These are phyloP conservation scores for Vimba vimba DNA, from an alignment of 2,113 vertebrate genomes.

Conservation along the genomic window DNA sequence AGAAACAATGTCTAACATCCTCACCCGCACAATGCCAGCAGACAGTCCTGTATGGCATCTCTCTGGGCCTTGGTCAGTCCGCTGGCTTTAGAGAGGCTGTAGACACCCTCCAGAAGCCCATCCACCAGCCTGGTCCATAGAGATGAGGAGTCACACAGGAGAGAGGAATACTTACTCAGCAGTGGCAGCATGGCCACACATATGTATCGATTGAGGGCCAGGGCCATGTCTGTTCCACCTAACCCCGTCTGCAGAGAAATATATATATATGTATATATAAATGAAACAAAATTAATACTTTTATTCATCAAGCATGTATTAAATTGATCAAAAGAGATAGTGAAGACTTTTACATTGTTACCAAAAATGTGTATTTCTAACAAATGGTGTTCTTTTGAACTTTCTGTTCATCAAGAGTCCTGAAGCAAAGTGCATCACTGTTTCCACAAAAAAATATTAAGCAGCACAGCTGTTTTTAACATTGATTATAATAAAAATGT, in stretches of 20 bases:
- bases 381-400: no score
- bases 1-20: background rate
- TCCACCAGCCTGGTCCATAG: slow-evolving; percentile 83
- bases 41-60: slow-evolving; percentile 89
- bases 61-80: slow-evolving; percentile 94
- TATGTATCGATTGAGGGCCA: slow-evolving; percentile 93
- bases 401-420: no score
- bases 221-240: slow-evolving; percentile 92
- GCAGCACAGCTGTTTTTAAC: no score
- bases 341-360: no score
- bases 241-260: slow-evolving; percentile 78
- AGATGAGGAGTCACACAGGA: slow-evolving; percentile 85
- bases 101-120: slow-evolving; percentile 86
- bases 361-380: no score
- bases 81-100: slow-evolving; percentile 86
- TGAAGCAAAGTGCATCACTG: no score
- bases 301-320: no score
- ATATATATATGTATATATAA: no score
- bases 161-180: slow-evolving; percentile 85
- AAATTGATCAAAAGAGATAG: no score
- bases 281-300: background rate
- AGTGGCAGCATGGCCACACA: slow-evolving; percentile 89
- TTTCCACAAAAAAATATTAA: no score
- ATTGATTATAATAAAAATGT: no score
- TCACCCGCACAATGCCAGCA: slow-evolving; percentile 86